Evolutionary conservation across 2,888 invertebrate species (phyloP).

Genomic region (Zeuzera pyrina): DNA sequence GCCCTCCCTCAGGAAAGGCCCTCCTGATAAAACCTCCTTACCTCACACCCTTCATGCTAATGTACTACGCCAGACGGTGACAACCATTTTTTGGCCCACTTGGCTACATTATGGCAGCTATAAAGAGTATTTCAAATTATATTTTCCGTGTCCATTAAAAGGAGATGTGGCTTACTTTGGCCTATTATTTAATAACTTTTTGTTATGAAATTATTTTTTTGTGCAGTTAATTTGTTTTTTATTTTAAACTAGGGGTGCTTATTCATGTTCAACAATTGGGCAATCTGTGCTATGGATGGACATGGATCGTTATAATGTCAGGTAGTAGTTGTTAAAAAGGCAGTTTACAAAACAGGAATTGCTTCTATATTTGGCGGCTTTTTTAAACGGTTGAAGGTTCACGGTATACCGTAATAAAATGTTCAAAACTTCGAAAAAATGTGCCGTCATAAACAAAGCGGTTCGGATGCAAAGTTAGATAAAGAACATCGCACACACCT

Average conservation of each 20-base stretch:
- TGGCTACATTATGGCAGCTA: conserved; percentile 67
- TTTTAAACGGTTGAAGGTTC: conserved; percentile 40
- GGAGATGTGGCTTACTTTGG: conserved; percentile 49
- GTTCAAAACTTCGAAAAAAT: conserved; percentile 69
- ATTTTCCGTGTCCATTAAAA: conserved; percentile 69
- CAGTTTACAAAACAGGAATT: conserved; percentile 54
- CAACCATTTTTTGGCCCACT: conserved; percentile 73
- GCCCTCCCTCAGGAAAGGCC: conserved; percentile 71
- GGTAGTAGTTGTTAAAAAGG: conserved; percentile 43
- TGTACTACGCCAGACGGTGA: conserved; percentile 71
- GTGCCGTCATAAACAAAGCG: conserved; percentile 66
- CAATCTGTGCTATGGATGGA: no score
- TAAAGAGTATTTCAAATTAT: conserved; percentile 73
- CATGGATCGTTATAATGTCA: conserved; percentile 34
- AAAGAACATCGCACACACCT: conserved; percentile 74
- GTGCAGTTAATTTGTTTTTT: neutral
- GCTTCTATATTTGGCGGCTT: conserved; percentile 40
- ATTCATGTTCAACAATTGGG: no score
- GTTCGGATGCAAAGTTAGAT: conserved; percentile 73
- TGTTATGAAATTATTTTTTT: conserved; percentile 18
- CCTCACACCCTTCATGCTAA: conserved; percentile 71
- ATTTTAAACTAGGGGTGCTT: neutral
- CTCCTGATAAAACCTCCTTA: conserved; percentile 68
- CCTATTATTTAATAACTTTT: conserved; percentile 41
- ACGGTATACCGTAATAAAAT: conserved; percentile 64